These are phyloP conservation scores for Morone chrysops DNA, from an alignment of 2,113 vertebrate species.

Conservation along the genomic window DNA sequence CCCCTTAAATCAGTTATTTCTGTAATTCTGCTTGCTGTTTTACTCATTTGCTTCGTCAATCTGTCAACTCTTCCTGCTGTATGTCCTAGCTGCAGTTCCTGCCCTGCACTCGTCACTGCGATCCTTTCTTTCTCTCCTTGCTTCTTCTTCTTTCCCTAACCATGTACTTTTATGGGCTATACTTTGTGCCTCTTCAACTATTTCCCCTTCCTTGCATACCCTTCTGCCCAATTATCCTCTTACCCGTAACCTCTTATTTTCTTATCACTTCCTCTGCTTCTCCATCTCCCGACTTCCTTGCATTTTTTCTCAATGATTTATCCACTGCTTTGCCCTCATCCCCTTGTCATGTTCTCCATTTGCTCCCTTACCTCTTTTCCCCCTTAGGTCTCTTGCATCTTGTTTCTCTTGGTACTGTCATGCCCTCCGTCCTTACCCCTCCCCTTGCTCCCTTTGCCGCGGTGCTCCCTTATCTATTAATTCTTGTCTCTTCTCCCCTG, in stretches of 20 bases:
- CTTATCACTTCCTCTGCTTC: conserved; percentile 54
- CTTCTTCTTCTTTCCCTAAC: conserved; percentile 2
- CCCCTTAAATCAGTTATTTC: neutral
- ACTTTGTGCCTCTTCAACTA: conserved; percentile 32
- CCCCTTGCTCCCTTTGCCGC: conserved; percentile 1
- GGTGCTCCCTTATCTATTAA: conserved; percentile 67
- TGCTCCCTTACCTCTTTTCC: conserved; percentile 15
- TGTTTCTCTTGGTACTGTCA: conserved; percentile 29
- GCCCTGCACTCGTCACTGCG: neutral
- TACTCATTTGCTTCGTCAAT: conserved; percentile 16
- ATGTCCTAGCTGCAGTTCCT: neutral
- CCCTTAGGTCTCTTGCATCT: conserved; percentile 38
- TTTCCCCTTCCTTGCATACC: conserved; percentile 47
- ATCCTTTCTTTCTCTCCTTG: neutral
- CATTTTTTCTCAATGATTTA: conserved; percentile 22
- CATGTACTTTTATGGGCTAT: conserved; percentile 24
- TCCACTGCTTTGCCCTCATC: conserved; percentile 26
- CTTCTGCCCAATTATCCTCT: conserved; percentile 63
- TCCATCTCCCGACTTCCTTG: conserved; percentile 14
- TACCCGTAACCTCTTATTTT: conserved; percentile 59
- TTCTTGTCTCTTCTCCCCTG: conserved; percentile 62
- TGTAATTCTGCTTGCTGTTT: conserved; percentile 1
- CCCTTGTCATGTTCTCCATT: conserved; percentile 8
- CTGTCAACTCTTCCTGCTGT: neutral
- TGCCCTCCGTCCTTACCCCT: conserved; percentile 28